Percentiles rank a stretch among this genome's conserved stretches.
Conservation (phyloP, 2,113 vertebrate species). For the western clawed frog (Xenopus tropicalis) region DNA sequence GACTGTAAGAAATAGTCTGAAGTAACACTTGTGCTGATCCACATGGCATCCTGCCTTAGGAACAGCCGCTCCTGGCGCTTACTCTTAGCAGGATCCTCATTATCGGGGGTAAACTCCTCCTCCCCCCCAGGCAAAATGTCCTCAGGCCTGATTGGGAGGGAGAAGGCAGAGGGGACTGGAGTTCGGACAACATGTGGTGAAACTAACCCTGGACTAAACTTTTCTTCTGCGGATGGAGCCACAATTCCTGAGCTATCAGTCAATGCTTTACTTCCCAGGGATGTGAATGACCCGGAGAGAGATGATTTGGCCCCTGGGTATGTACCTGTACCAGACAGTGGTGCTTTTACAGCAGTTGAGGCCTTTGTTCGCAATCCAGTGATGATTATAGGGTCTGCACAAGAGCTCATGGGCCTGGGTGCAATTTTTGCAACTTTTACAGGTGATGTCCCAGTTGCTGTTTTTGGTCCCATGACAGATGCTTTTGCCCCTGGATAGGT, state of each 20-base stretch:
- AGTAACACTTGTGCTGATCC: slow-evolving; percentile 64
- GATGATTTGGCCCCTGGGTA: slow-evolving; percentile 32
- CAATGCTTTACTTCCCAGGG: slow-evolving; percentile 16
- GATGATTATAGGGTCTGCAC: neutral
- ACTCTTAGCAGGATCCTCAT: slow-evolving; percentile 53
- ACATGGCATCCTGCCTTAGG: slow-evolving; percentile 67
- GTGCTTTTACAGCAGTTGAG: slow-evolving; percentile 11
- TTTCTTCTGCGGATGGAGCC: neutral
- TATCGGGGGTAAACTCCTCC: slow-evolving; percentile 21
- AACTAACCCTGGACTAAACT: neutral
- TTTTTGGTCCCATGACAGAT: slow-evolving; percentile 14
- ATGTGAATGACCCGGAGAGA: neutral
- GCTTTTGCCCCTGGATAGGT: slow-evolving; percentile 31
- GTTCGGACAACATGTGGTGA: neutral
- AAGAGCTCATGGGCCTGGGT: neutral
- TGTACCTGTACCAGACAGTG: slow-evolving; percentile 29
- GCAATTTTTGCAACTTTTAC: slow-evolving; percentile 15
- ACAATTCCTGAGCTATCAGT: neutral
- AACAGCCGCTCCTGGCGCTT: slow-evolving; percentile 65
- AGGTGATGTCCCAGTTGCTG: neutral
- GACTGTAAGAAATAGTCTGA: slow-evolving; percentile 46
- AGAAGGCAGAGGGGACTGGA: neutral
- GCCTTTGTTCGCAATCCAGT: slow-evolving; percentile 7
- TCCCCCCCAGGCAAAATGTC: slow-evolving; percentile 1
- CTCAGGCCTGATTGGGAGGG: neutral